Evolutionary conservation across 2,888 invertebrate species (phyloP).

Genomic region (Phengaris alcon): DNA sequence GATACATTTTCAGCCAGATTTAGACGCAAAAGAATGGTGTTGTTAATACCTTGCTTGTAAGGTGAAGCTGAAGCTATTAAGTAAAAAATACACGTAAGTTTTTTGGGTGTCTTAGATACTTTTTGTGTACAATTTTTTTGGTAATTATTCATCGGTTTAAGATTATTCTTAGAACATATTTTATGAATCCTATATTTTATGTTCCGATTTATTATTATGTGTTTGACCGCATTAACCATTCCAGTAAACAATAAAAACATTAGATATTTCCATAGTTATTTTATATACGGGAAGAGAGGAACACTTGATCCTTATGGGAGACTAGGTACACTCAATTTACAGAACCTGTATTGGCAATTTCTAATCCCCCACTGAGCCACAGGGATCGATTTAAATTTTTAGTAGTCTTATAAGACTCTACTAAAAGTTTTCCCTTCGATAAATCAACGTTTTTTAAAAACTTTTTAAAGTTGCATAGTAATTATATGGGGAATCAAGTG

Average conservation of each 20-base stretch:
- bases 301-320: too few species aligned
- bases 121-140: background rate
- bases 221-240: background rate
- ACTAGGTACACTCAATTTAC: too few species aligned
- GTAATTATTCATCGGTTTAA: background rate
- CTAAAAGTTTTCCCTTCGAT: too few species aligned
- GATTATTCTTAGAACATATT: background rate
- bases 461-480: too few species aligned
- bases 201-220: background rate
- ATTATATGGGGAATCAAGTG: too few species aligned
- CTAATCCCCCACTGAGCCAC: too few species aligned
- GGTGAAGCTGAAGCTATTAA: background rate
- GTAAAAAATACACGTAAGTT: background rate
- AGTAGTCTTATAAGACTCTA: too few species aligned
- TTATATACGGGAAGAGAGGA: too few species aligned
- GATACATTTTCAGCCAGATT: background rate
- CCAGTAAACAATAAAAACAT: background rate
- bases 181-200: background rate
- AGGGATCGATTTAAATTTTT: too few species aligned
- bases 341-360: too few species aligned
- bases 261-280: background rate
- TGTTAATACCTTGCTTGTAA: background rate
- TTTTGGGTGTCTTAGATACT: background rate
- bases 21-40: background rate
- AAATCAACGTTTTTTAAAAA: too few species aligned